phyloP scores from a whole-genome alignment of 2,797 vertebrate species.

The Muscicapa comitata region DNA sequence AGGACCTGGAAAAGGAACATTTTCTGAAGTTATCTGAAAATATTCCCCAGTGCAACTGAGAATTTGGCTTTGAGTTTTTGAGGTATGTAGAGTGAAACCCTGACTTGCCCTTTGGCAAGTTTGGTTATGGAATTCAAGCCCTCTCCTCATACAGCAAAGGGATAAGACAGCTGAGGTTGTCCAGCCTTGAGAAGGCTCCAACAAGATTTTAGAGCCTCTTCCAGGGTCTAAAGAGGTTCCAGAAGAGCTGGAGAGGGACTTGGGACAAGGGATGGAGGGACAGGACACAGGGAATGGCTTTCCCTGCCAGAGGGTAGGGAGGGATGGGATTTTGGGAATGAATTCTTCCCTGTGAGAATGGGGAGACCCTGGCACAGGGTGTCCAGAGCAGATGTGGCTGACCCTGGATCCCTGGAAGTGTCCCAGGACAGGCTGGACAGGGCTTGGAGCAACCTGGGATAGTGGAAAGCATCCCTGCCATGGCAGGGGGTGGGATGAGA shows the following conservation, averaged over 20 bases:
- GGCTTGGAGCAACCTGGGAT: rapidly evolving
- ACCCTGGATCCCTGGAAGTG: neutral
- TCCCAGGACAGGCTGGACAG: rapidly evolving
- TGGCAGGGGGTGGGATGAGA: neutral
- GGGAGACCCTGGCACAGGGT: rapidly evolving
- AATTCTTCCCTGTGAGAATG: rapidly evolving
- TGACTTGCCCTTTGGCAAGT: neutral
- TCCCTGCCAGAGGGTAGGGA: rapidly evolving
- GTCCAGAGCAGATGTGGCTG: neutral
- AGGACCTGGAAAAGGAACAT: neutral
- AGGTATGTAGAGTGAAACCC: neutral
- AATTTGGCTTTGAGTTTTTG: neutral
- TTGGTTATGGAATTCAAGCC: neutral
- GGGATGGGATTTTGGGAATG: rapidly evolving
- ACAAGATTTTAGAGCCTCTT: neutral
- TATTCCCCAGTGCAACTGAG: neutral
- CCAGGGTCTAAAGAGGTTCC: neutral
- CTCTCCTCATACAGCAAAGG: neutral
- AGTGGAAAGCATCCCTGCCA: neutral
- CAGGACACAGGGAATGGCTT: neutral
- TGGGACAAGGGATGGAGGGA: neutral
- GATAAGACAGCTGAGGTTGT: neutral
- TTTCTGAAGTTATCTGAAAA: neutral
- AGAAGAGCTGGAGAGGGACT: neutral
- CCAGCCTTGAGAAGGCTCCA: neutral